These are phyloP conservation scores for Lymantria monacha DNA, from an alignment of 2,888 invertebrate genomes.

Conservation along the genomic window DNA sequence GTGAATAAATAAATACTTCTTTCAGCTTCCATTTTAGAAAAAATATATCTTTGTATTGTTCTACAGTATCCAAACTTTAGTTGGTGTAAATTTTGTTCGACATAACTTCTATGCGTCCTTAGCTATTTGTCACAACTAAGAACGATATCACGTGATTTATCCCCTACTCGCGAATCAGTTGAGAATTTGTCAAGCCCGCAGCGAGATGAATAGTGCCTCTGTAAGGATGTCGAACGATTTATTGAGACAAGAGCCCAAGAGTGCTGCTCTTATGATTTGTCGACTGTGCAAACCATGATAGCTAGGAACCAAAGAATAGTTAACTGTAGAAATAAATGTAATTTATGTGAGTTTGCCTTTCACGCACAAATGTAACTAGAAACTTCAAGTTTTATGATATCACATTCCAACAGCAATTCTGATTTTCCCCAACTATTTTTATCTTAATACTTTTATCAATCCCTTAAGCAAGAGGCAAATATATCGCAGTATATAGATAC, in stretches of 20 bases:
- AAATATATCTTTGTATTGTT: too few species aligned
- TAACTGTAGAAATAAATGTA: conserved; percentile 9
- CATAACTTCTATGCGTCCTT: neutral
- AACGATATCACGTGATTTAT: conserved; percentile 59
- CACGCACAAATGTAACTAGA: too few species aligned
- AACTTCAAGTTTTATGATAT: too few species aligned
- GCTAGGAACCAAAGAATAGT: conserved; percentile 20
- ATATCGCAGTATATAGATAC: too few species aligned
- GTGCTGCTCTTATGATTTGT: conserved; percentile 53
- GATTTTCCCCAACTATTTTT: too few species aligned
- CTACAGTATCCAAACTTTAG: too few species aligned
- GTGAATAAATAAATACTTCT: too few species aligned
- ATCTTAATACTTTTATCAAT: too few species aligned
- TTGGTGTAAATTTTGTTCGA: too few species aligned
- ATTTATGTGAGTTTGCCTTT: conserved; percentile 19
- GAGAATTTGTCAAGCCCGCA: conserved; percentile 64
- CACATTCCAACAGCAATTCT: too few species aligned
- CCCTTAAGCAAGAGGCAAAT: too few species aligned
- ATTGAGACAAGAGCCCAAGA: conserved; percentile 36
- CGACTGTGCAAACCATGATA: conserved; percentile 22
- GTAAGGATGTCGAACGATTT: conserved; percentile 57
- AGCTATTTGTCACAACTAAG: conserved; percentile 37
- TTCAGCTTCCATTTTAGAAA: too few species aligned
- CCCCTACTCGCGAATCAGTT: conserved; percentile 39
- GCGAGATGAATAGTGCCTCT: conserved; percentile 54